Percentiles rank a stretch among this genome's conserved stretches.
Conservation (phyloP, 2,113 vertebrate genomes). For the Monarcha castaneiventris region DNA sequence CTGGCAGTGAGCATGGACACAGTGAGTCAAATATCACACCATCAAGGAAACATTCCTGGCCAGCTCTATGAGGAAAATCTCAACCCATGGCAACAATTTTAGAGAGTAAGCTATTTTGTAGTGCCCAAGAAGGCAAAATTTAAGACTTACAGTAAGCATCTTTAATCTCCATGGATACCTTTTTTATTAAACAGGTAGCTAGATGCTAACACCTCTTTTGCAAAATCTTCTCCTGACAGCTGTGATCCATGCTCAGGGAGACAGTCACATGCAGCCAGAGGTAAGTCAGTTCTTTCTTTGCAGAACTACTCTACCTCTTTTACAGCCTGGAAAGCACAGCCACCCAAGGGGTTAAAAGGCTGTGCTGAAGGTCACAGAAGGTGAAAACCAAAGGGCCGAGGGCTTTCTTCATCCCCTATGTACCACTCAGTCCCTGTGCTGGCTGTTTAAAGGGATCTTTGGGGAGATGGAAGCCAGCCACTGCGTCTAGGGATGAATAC, state of each 20-base stretch:
- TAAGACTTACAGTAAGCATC: not conserved
- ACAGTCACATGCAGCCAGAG: not conserved
- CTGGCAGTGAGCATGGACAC: not conserved
- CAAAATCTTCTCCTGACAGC: not conserved
- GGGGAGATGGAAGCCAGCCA: not conserved
- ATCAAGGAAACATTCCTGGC: accelerated
- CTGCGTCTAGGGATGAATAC: not conserved
- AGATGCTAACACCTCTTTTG: not conserved
- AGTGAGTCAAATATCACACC: not conserved
- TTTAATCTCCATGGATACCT: not conserved
- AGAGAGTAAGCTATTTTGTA: not conserved
- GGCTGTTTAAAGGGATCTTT: not conserved
- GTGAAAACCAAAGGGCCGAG: not conserved
- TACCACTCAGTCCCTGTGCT: not conserved
- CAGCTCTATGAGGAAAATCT: not conserved
- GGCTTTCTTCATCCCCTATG: not conserved
- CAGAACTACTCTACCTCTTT: not conserved
- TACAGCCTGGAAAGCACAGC: not conserved
- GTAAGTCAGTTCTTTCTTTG: not conserved
- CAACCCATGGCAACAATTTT: not conserved
- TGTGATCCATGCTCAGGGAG: not conserved
- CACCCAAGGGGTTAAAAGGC: not conserved
- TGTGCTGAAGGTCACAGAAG: not conserved
- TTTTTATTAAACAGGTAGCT: not conserved
- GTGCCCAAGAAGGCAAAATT: not conserved